These are phyloP conservation scores for Sarcophaga subvicina DNA, from an alignment of 2,888 invertebrate genomes.

Conservation along the genomic window DNA sequence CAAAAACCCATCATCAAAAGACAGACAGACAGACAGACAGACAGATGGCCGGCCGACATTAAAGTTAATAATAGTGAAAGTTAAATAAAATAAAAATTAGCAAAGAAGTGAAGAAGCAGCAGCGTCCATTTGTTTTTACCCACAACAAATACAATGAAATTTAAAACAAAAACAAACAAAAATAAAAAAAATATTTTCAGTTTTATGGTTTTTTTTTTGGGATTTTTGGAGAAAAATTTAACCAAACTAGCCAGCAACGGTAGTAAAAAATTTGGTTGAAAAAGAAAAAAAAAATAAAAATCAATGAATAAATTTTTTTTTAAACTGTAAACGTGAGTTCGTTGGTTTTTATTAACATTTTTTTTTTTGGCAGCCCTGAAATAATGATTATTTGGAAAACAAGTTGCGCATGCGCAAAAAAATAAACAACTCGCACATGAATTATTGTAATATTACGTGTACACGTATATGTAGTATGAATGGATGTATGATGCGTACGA, in stretches of 20 bases:
- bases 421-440: conserved; percentile 1
- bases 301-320: conserved; percentile 10
- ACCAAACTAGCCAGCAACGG: not conserved
- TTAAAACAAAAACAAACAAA: no score
- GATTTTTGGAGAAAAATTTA: not conserved
- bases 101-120: conserved; percentile 54
- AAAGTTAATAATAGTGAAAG: conserved; percentile 63
- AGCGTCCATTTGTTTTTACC: no score
- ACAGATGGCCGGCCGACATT: not conserved
- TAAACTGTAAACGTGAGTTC: conserved; percentile 4
- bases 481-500: conserved; percentile 24
- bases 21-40: not conserved
- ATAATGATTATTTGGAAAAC: conserved; percentile 47
- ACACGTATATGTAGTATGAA: not conserved
- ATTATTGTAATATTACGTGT: conserved; percentile 57
- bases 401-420: conserved; percentile 62
- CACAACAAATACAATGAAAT: no score
- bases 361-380: conserved; percentile 60
- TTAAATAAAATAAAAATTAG: conserved; percentile 51
- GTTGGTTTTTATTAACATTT: no score
- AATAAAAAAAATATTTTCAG: no score
- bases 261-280: conserved; percentile 1
- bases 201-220: not conserved
- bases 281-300: conserved; percentile 33
- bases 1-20: no score